Conservation (phyloP, 53 echinoderm and acorn worm genomes). For the Glandiceps talaboti region DNA sequence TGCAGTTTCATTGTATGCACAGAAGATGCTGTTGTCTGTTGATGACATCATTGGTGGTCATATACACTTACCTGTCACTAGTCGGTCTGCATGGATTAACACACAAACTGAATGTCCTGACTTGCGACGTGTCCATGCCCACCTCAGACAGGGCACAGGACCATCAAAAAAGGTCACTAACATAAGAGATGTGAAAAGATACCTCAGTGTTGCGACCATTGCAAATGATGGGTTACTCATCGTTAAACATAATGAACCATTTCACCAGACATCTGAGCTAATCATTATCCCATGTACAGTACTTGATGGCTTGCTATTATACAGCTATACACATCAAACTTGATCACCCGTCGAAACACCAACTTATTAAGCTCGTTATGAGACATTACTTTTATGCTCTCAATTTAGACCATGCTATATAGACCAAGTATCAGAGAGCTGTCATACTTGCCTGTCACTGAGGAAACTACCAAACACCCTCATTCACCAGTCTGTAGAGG, state of each 20-base stretch:
- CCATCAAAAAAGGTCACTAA: constrained; percentile 47
- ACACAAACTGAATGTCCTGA: not conserved
- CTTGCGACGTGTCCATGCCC: constrained; percentile 21
- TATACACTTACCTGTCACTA: constrained; percentile 34
- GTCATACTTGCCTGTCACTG: constrained; percentile 42
- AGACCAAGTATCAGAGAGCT: constrained; percentile 13
- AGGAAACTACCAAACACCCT: constrained; percentile 3
- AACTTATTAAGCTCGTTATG: constrained; percentile 19
- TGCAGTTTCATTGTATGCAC: constrained; percentile 27
- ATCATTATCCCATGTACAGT: constrained; percentile 43
- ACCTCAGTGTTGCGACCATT: constrained; percentile 34
- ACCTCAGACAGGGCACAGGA: constrained; percentile 36
- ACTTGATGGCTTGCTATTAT: constrained; percentile 29
- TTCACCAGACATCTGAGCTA: constrained; percentile 22
- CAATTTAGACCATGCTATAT: constrained; percentile 48
- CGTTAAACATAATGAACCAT: constrained; percentile 21
- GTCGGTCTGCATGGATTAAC: constrained; percentile 35
- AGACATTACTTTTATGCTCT: constrained; percentile 44
- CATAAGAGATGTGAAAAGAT: constrained; percentile 49
- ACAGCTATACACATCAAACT: constrained; percentile 47
- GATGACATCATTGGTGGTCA: constrained; percentile 26
- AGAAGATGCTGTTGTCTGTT: constrained; percentile 12
- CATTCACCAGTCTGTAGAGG: constrained; percentile 17
- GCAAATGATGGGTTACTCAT: constrained; percentile 48
- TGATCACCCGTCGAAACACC: constrained; percentile 37